A percentile compares a stretch with the other conserved stretches of the same genome.
Conservation (phyloP, 92 coral and sea anemone genomes). For the Heteractis magnifica region DNA sequence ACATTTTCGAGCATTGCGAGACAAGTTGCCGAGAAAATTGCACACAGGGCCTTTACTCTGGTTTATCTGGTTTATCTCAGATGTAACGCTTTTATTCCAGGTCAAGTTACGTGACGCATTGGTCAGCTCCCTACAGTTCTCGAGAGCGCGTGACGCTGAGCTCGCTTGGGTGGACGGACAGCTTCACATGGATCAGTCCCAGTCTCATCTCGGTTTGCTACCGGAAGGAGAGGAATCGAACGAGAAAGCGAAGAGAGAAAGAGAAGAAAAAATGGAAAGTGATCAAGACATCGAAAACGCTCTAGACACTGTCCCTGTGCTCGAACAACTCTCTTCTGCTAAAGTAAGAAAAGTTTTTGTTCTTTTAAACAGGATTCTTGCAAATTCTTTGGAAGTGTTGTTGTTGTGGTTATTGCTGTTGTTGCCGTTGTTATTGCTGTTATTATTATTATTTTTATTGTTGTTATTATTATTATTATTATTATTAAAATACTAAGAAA, state of each 20-base stretch:
- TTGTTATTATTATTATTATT: no score
- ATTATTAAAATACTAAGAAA: no score
- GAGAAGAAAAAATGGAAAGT: constrained; percentile 64
- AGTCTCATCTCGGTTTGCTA: constrained; percentile 59
- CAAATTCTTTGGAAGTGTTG: no score
- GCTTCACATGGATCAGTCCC: constrained; percentile 72
- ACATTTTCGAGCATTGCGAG: neutral
- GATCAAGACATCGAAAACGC: constrained; percentile 85
- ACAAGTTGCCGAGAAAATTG: no score
- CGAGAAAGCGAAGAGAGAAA: neutral
- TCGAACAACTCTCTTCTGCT: constrained; percentile 74
- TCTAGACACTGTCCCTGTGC: constrained; percentile 63
- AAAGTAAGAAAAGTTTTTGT: constrained; percentile 49
- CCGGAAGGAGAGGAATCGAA: constrained; percentile 33
- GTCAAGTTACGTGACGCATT: constrained; percentile 97
- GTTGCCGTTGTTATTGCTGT: no score
- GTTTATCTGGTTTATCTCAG: neutral
- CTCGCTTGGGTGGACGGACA: constrained; percentile 99
- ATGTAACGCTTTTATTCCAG: constrained; percentile 20
- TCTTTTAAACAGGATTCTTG: neutral
- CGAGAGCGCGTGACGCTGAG: constrained; percentile 98
- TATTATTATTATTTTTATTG: no score
- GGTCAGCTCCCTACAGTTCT: constrained; percentile 96
- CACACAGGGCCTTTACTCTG: neutral
- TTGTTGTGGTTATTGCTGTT: no score